Conservation (phyloP, 1,140 invertebrate species). For the Drosophila rhopaloa region DNA sequence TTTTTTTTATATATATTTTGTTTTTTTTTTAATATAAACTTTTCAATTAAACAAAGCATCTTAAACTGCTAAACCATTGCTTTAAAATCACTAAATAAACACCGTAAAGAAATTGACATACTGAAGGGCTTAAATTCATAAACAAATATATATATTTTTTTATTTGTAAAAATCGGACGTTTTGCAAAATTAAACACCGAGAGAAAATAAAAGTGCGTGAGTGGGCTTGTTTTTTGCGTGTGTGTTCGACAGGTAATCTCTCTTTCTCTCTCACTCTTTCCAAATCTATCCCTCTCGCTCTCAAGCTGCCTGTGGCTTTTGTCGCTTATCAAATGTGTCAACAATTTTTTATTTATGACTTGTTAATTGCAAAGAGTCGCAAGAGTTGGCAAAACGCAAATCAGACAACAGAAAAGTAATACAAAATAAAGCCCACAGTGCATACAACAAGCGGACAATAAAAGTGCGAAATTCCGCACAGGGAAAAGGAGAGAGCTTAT, state of each 20-base stretch:
- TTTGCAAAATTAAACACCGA: slow-evolving; percentile 8
- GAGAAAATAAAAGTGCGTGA: slow-evolving; percentile 5
- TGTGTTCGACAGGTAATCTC: slow-evolving; percentile 22
- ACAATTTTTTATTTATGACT: slow-evolving; percentile 75
- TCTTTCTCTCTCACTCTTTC: not conserved
- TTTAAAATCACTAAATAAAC: not conserved
- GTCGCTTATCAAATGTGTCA: slow-evolving; percentile 73
- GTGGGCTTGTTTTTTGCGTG: slow-evolving; percentile 12
- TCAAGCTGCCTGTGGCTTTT: slow-evolving; percentile 21
- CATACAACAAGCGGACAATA: slow-evolving; percentile 67
- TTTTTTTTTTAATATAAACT: no score
- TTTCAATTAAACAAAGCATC: no score
- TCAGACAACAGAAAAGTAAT: slow-evolving; percentile 50
- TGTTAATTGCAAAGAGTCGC: slow-evolving; percentile 73
- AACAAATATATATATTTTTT: no score
- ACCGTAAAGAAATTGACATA: not conserved
- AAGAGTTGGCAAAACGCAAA: slow-evolving; percentile 74
- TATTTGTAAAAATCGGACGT: slow-evolving; percentile 1
- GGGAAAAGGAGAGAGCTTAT: slow-evolving; percentile 23
- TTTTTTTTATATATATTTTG: no score
- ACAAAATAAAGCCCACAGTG: slow-evolving; percentile 27
- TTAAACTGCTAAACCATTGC: not conserved
- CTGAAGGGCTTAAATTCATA: not conserved
- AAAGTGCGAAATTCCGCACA: slow-evolving; percentile 70
- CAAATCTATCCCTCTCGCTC: not conserved